Evolutionary conservation across 2,797 vertebrate genomes (phyloP).

Genomic region (Urosaurus nigricauda): DNA sequence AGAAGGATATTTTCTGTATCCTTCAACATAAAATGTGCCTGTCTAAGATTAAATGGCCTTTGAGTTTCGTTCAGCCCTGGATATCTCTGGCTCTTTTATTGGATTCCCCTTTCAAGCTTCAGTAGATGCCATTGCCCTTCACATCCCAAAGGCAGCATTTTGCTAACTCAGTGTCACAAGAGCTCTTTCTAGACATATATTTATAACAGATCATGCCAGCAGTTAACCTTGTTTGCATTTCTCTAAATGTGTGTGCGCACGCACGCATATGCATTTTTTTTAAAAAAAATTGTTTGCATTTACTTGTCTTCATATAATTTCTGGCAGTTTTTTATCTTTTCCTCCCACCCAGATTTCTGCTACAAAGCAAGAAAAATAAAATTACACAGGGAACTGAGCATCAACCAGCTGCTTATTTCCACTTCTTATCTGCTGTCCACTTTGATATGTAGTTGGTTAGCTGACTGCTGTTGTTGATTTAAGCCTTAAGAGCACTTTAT

Average conservation of each 20-base stretch:
- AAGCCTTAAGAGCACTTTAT: background rate
- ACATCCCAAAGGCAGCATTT: constrained; percentile 7
- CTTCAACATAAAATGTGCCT: background rate
- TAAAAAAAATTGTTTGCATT: background rate
- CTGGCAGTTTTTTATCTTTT: constrained; percentile 12
- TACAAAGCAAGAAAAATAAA: constrained; percentile 24
- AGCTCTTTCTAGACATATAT: background rate
- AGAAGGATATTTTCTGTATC: background rate
- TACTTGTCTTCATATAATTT: background rate
- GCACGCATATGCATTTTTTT: no score
- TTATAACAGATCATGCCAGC: constrained; percentile 2
- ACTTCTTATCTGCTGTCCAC: background rate
- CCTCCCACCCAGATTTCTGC: background rate
- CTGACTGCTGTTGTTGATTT: background rate
- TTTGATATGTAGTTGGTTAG: background rate
- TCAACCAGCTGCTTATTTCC: constrained; percentile 5
- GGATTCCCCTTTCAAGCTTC: background rate
- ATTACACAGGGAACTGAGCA: constrained; percentile 4
- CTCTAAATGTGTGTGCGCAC: no score
- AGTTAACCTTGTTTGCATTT: constrained; percentile 21
- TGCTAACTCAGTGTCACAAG: background rate
- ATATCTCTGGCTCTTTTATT: background rate
- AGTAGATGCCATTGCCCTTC: background rate
- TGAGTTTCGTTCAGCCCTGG: background rate
- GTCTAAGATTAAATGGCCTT: background rate